phyloP scores from a whole-genome alignment of 2,113 vertebrate genomes.

The Patagioenas fasciata region DNA sequence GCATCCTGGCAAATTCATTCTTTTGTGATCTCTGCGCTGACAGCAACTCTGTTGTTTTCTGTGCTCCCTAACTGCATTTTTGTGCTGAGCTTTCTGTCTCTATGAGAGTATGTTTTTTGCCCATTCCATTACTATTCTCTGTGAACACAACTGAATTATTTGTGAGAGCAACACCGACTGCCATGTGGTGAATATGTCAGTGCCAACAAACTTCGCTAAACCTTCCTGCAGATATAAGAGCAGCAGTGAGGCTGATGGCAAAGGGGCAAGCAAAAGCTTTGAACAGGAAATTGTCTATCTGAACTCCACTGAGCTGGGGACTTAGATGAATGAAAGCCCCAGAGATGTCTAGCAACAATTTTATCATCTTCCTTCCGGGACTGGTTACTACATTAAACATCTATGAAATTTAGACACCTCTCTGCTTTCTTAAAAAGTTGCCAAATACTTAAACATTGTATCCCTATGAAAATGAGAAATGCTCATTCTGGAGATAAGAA shows the following conservation, averaged over 20 bases:
- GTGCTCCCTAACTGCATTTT: slow-evolving; percentile 10
- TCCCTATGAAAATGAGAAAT: neutral
- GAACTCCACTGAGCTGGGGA: neutral
- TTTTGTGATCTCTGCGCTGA: neutral
- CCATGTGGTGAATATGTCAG: neutral
- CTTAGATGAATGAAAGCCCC: neutral
- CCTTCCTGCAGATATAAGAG: neutral
- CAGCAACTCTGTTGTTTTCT: neutral
- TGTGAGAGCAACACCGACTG: neutral
- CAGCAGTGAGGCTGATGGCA: neutral
- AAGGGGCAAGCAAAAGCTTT: neutral
- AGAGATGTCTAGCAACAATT: neutral
- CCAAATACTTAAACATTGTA: neutral
- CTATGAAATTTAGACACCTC: neutral
- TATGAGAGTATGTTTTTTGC: neutral
- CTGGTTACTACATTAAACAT: neutral
- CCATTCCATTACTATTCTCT: neutral
- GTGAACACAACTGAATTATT: neutral
- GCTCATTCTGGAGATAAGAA: neutral
- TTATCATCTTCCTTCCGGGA: neutral
- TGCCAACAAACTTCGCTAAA: neutral
- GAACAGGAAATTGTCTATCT: neutral
- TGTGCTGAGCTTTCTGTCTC: slow-evolving; percentile 16
- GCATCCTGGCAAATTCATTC: slow-evolving; percentile 34
- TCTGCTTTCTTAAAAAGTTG: neutral